These are phyloP conservation scores for Siderastrea siderea DNA, from an alignment of 92 coral and sea anemone species.

Conservation along the genomic window DNA sequence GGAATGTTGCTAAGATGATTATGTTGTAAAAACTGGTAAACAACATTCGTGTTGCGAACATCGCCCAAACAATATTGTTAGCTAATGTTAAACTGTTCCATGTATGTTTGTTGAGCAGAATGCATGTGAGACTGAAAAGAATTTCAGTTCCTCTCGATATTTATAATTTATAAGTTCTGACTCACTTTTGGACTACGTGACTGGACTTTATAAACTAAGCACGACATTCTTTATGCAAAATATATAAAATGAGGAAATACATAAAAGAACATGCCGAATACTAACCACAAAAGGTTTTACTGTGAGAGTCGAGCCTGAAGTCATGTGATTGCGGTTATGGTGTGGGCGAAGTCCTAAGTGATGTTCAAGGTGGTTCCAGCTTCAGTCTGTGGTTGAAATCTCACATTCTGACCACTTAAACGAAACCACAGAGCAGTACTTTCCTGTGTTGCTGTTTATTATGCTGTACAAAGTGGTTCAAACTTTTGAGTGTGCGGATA, in stretches of 20 bases:
- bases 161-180: not conserved
- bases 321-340: not conserved
- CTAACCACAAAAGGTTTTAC: not conserved
- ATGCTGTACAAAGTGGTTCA: too few species aligned
- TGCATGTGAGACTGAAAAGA: not conserved
- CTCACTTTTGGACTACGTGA: not conserved
- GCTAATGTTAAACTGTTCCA: too few species aligned
- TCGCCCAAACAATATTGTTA: not conserved
- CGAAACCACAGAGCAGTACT: too few species aligned
- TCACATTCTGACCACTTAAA: too few species aligned
- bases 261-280: not conserved
- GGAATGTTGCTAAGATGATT: not conserved
- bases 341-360: too few species aligned
- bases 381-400: too few species aligned
- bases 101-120: too few species aligned
- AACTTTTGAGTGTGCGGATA: too few species aligned
- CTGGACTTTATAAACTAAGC: not conserved
- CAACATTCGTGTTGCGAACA: not conserved
- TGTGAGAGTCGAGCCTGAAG: too few species aligned
- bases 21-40: not conserved
- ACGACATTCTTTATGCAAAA: not conserved
- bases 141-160: not conserved
- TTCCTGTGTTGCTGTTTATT: too few species aligned
- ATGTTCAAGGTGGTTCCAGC: too few species aligned
- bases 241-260: not conserved